Percentiles rank a stretch among this genome's conserved stretches.
Evolutionary conservation across 2,113 vertebrate species (phyloP).

Genomic region (Neogale vison): DNA sequence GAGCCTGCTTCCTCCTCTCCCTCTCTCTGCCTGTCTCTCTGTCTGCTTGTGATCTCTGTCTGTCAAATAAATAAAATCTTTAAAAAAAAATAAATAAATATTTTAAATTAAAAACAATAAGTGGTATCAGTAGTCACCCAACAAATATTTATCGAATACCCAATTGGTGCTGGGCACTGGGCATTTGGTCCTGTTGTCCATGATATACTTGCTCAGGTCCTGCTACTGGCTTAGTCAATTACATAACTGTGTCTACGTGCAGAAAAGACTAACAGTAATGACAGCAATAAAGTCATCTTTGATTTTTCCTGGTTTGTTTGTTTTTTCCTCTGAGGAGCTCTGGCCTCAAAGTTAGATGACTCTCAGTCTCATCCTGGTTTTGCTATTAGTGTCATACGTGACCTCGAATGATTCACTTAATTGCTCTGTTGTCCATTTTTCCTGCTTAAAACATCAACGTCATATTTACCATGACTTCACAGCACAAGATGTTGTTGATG

Average conservation of each 20-base stretch:
- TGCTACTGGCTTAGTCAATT: background rate
- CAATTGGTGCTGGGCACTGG: background rate
- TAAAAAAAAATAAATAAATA: no score
- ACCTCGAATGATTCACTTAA: background rate
- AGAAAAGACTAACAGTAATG: background rate
- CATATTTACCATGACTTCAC: conserved; percentile 37
- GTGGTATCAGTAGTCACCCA: background rate
- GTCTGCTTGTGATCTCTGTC: no score
- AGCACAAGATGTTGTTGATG: background rate
- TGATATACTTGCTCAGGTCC: background rate
- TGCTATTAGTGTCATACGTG: background rate
- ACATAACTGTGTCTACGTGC: background rate
- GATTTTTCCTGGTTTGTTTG: background rate
- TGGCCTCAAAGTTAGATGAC: background rate
- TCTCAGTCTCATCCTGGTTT: background rate
- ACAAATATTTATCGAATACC: background rate
- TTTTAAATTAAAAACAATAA: background rate
- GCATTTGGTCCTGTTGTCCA: background rate
- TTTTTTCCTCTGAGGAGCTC: background rate
- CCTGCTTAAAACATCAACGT: background rate
- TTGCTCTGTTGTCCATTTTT: background rate
- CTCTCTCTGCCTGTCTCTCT: no score
- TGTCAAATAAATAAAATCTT: no score
- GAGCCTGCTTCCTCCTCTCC: no score
- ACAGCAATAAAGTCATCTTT: background rate